phyloP scores from a whole-genome alignment of 2,888 invertebrate genomes.

The Xanthia icteritia region DNA sequence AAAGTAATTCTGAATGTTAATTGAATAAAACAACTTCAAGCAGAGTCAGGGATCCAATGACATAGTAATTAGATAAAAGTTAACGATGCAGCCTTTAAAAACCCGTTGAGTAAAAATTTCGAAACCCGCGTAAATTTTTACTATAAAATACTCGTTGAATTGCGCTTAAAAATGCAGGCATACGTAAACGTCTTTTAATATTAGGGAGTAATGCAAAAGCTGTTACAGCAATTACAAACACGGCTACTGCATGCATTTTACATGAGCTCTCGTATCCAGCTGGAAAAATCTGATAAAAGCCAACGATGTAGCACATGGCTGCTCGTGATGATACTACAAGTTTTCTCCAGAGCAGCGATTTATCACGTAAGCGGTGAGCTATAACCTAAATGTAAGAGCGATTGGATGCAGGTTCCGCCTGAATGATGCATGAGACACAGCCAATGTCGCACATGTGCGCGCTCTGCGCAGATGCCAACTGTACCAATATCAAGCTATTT shows the following conservation, averaged over 20 bases:
- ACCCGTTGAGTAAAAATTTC: neutral
- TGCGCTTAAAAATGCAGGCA: slow-evolving; percentile 38
- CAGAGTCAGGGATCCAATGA: neutral
- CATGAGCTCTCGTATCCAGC: slow-evolving; percentile 78
- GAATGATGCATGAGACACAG: slow-evolving; percentile 80
- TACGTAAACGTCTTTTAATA: slow-evolving; percentile 53
- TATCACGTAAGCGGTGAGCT: slow-evolving; percentile 77
- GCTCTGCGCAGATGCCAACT: slow-evolving; percentile 66
- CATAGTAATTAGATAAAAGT: slow-evolving; percentile 13
- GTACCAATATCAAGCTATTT: slow-evolving; percentile 69
- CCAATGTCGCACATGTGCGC: slow-evolving; percentile 68
- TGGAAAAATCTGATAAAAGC: slow-evolving; percentile 81
- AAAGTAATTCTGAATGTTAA: neutral
- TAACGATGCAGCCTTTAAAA: slow-evolving; percentile 22
- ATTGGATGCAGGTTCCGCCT: slow-evolving; percentile 81
- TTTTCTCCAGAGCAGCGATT: slow-evolving; percentile 77
- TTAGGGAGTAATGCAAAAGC: slow-evolving; percentile 59
- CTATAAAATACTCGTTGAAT: slow-evolving; percentile 28
- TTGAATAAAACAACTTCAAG: neutral
- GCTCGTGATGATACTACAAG: slow-evolving; percentile 80
- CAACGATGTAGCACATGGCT: slow-evolving; percentile 76
- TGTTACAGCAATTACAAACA: slow-evolving; percentile 73
- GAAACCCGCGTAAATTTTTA: neutral
- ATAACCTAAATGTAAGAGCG: slow-evolving; percentile 78
- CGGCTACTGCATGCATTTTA: slow-evolving; percentile 78